A percentile compares a stretch with the other conserved stretches of the same genome.
These are phyloP conservation scores for Phrynocephalus guinanensis DNA, from an alignment of 2,797 vertebrate genomes.

Conservation along the genomic window DNA sequence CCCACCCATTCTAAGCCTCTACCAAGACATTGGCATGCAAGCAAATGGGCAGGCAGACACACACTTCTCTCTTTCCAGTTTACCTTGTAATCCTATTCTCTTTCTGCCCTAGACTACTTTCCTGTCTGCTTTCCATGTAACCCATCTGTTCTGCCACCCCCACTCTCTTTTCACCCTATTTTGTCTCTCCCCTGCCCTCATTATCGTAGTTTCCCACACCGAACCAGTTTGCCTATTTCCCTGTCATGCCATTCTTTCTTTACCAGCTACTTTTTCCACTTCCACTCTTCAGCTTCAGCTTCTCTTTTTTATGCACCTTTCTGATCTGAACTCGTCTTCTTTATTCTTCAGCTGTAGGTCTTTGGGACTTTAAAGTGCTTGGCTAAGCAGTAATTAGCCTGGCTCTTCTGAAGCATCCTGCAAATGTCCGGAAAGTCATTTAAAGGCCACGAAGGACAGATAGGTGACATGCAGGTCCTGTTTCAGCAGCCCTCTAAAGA, in stretches of 20 bases:
- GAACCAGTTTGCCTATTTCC: too few species aligned
- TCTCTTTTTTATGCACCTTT: background rate
- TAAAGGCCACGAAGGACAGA: background rate
- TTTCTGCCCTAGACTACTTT: background rate
- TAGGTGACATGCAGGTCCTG: background rate
- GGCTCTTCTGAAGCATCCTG: background rate
- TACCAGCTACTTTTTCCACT: background rate
- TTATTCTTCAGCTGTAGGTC: background rate
- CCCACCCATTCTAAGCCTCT: too few species aligned
- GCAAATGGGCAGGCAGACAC: background rate
- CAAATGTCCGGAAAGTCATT: background rate
- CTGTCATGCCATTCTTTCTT: too few species aligned
- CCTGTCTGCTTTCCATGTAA: background rate
- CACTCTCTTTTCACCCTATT: background rate
- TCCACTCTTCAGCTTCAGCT: background rate
- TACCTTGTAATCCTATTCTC: background rate
- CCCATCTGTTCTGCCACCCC: background rate
- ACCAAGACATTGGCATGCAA: too few species aligned
- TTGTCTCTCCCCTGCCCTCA: background rate
- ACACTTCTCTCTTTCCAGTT: background rate
- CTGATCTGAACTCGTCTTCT: background rate
- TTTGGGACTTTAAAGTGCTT: background rate
- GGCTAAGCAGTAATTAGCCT: background rate
- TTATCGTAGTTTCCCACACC: too few species aligned
- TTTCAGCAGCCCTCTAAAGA: background rate